Base-by-base conservation (phyloP, 2,888 invertebrate genomes). In the Eupsilia transversa region DNA sequence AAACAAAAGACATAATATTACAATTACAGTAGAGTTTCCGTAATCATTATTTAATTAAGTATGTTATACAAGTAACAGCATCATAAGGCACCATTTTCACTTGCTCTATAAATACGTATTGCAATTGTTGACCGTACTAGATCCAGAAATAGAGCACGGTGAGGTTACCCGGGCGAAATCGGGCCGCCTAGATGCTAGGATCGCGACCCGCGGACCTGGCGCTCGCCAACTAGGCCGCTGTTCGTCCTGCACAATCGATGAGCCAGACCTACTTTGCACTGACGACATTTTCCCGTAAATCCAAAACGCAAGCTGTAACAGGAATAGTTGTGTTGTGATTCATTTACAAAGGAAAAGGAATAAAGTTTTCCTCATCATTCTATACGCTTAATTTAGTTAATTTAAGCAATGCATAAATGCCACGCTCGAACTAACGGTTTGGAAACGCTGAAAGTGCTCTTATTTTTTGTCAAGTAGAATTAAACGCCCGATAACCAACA, bases 241-340 rank as follows among this genome's bases (percentile, higher is more conserved):
- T 90, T 91, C 90, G 94, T 94, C 94, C 94, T 94, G 93, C 87
- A 89, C 92, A 92, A 93, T 92, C 93, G 91, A 92, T 93, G 91
- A 89, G 89, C 89, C 85, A 86, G 87, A 91, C 90, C 90, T 86
- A 89, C 81, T 91, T 91, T 83, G 82, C 83, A 65, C 67, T 72
- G 65, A 74, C 65, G 38, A 83, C 64, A 68, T 79, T 70, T 77
- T 71, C 79, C 74, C 75, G 72, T 74, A 80, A 83, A 84, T 43
- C n/a, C 52, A 69, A 63, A 52, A 68, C 60, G 59, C 54, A 59
- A 73, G 73, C 33, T 74, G 49, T 82, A 68, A 75, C 77, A 69
- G 78, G 86, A 80, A 86, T 77, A 72, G 0, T 46, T 17, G 46
- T 52, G 10, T 23, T 33, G 71, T 80, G 82, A 87, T 72, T 84